Percentiles rank a stretch among this genome's conserved stretches.
Evolutionary conservation across 2,888 invertebrate genomes (phyloP).

Genomic region (Drosophila robusta): DNA sequence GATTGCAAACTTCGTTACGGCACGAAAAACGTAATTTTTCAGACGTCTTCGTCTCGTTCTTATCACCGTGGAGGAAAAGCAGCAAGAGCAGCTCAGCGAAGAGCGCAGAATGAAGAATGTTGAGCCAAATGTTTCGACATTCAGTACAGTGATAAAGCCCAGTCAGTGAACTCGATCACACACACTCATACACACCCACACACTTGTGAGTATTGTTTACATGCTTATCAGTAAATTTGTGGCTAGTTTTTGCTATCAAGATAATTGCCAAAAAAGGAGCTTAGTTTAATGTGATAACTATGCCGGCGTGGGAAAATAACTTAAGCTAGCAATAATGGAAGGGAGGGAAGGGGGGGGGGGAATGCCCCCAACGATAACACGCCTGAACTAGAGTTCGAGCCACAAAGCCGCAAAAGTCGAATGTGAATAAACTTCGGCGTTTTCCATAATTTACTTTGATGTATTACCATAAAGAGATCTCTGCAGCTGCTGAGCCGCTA

Average conservation of each 20-base stretch:
- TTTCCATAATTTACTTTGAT: constrained; percentile 61
- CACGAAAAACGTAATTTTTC: not conserved
- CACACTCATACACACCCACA: constrained; percentile 2
- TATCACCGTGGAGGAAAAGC: constrained; percentile 25
- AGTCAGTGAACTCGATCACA: constrained; percentile 38
- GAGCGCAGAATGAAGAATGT: constrained; percentile 43
- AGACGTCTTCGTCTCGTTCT: constrained; percentile 19
- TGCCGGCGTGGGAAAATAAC: constrained; percentile 51
- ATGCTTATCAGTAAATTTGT: constrained; percentile 56
- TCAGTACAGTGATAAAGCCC: constrained; percentile 57
- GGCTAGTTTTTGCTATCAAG: constrained; percentile 18
- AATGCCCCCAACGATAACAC: constrained; percentile 33
- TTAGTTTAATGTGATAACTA: constrained; percentile 44
- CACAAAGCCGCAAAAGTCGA: constrained; percentile 26
- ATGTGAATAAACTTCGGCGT: constrained; percentile 69
- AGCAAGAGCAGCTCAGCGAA: constrained; percentile 14
- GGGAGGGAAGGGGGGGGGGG: constrained; percentile 9
- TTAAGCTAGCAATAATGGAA: not conserved
- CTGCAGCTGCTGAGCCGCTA: constrained; percentile 53
- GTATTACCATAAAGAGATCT: constrained; percentile 55
- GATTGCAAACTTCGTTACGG: constrained; percentile 19
- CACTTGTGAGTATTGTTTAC: constrained; percentile 5
- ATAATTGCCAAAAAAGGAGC: constrained; percentile 46
- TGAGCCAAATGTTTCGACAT: constrained; percentile 61
- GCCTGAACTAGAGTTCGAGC: constrained; percentile 42